These are phyloP conservation scores for Pristionchus japonicus DNA, from an alignment of 2,888 invertebrate species.

Conservation along the genomic window DNA sequence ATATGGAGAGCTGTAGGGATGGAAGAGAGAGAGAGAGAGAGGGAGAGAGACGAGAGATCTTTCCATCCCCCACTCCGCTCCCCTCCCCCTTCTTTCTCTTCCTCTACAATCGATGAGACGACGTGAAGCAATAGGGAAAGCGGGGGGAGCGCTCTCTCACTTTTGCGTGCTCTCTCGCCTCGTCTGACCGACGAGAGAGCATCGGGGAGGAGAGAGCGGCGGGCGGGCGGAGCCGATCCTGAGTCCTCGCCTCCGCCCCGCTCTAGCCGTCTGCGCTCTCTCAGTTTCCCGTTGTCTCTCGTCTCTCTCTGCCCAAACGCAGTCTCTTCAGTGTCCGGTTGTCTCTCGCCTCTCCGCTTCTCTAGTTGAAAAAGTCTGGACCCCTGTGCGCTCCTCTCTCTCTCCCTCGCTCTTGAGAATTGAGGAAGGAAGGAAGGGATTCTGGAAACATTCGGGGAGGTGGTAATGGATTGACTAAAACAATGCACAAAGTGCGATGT, in stretches of 20 bases:
- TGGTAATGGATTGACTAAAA: background rate
- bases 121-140: conserved; percentile 32
- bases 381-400: background rate
- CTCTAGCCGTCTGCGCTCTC: conserved; percentile 6
- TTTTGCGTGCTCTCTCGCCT: background rate
- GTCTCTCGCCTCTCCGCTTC: background rate
- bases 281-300: background rate
- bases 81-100: background rate
- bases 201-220: background rate
- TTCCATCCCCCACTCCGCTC: background rate
- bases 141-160: background rate
- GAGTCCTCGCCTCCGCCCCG: conserved; percentile 49
- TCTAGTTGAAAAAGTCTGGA: background rate
- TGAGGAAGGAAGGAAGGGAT: background rate
- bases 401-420: conserved; percentile 7
- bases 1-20: conserved; percentile 46
- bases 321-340: background rate
- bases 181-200: background rate
- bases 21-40: too few relatives aligned
- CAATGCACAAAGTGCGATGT: too few relatives aligned
- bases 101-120: conserved; percentile 20
- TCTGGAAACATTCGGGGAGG: background rate
- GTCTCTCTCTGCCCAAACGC: background rate
- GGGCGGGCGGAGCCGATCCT: conserved; percentile 36
- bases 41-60: conserved; percentile 43